Percentiles rank a stretch among this genome's conserved stretches.
phyloP scores from a whole-genome alignment of 2,797 vertebrate species.

The Betta splendens region DNA sequence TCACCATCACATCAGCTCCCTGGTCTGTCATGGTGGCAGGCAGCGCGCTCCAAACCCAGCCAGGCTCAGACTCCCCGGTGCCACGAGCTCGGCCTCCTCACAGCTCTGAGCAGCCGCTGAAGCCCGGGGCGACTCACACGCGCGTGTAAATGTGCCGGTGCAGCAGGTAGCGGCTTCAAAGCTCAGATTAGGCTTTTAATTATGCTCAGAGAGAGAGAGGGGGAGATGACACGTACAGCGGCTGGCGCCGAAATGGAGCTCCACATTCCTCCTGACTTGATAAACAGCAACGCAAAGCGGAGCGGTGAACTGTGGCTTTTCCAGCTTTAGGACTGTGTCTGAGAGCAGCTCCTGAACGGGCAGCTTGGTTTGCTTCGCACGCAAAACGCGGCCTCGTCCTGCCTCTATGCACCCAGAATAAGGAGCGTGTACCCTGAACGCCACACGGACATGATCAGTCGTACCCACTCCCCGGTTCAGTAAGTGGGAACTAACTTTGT shows the following conservation, averaged over 20 bases:
- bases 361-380: slow-evolving; percentile 57
- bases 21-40: slow-evolving; percentile 54
- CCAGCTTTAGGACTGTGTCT: not conserved
- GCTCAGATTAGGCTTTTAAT: slow-evolving; percentile 55
- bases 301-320: not conserved
- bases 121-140: slow-evolving; percentile 23
- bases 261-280: not conserved
- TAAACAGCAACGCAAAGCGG: not conserved
- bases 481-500: too few species aligned
- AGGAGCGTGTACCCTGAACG: slow-evolving; percentile 2
- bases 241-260: slow-evolving; percentile 15
- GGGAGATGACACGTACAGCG: not conserved
- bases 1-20: slow-evolving; percentile 61
- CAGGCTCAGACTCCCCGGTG: slow-evolving; percentile 5
- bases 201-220: slow-evolving; percentile 15
- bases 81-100: not conserved
- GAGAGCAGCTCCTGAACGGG: too few species aligned
- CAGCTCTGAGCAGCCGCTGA: slow-evolving; percentile 12
- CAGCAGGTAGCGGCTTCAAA: slow-evolving; percentile 27
- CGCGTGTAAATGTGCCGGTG: slow-evolving; percentile 18
- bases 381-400: slow-evolving; percentile 22
- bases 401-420: slow-evolving; percentile 41
- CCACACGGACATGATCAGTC: not conserved
- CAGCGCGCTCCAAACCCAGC: slow-evolving; percentile 5
- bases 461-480: not conserved